Base-by-base conservation (phyloP, 2,888 invertebrate genomes). In the Lithophane leautieri region DNA sequence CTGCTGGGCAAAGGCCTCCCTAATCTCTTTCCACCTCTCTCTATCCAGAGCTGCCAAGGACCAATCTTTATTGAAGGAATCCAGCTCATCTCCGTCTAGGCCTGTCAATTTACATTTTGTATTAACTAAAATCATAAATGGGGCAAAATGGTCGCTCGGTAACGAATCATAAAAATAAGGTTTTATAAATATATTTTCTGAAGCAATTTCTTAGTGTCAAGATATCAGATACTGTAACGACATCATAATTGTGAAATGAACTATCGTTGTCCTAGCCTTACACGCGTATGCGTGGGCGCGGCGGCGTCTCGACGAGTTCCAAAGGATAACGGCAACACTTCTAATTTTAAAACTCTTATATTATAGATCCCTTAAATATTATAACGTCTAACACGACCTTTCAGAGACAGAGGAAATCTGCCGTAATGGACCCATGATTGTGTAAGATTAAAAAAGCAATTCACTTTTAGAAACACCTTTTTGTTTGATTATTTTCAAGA, bases 171-270 rank as follows among this genome's bases (percentile, higher is more conserved):
- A n/a, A 22, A 54, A 28, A 47, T 19, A n/a, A 47, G 6, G 9
- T 19, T 25, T 22, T 44, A 14, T 52, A 52, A 40, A 34, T 16
- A 28, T 52, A 56, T 58, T 58, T 44, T 14, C 11, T 28, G 22
- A 34, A 42, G n/a, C 19, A 34, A 2, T 47, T 62, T 60, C 14
- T 56, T 61, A 56, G 34, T 70, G 61, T 62, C 78, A 82, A 78
- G 74, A 78, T 76, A 70, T 70, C 69, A 70, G 67, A 79, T n/a
- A 44, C 34, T 72, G 0, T 78, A 65, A 75, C 56, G 52, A 69
- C 65, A 71, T 58, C 71, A 79, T 84, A 76, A 78, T 87, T 88
- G 81, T 86, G 79, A 83, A 86, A 71, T 86, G 85, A 86, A 83
- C 80, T 68, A 73, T 79, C 61, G 74, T 68, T 66, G 44, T 71